These are phyloP conservation scores for Alligator mississippiensis DNA, from an alignment of 2,113 vertebrate species.

Conservation along the genomic window DNA sequence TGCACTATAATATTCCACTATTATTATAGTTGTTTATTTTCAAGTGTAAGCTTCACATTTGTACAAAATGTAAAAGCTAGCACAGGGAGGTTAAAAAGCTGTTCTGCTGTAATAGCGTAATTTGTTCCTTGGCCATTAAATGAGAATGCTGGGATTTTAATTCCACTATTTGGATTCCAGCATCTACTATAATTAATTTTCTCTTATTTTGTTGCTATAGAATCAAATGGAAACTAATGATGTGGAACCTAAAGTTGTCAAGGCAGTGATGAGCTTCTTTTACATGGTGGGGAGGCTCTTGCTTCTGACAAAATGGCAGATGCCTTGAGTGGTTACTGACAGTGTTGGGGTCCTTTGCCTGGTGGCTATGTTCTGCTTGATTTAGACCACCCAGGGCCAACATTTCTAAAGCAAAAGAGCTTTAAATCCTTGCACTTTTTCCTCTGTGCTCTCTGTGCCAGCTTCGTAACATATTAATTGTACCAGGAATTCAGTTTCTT, in stretches of 20 bases:
- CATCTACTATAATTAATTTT: constrained; percentile 85
- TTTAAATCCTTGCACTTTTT: constrained; percentile 59
- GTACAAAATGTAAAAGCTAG: constrained; percentile 43
- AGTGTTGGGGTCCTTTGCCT: constrained; percentile 72
- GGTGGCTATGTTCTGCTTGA: constrained; percentile 76
- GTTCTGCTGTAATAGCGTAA: constrained; percentile 74
- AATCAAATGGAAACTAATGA: constrained; percentile 87
- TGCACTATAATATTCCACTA: constrained; percentile 1
- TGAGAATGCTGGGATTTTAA: constrained; percentile 85
- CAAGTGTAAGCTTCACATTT: constrained; percentile 37
- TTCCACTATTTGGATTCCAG: constrained; percentile 87
- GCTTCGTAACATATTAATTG: constrained; percentile 42
- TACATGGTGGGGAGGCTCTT: constrained; percentile 77
- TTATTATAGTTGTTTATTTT: constrained; percentile 51
- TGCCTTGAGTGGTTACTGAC: constrained; percentile 76
- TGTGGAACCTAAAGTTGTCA: constrained; percentile 82
- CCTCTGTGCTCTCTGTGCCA: constrained; percentile 47
- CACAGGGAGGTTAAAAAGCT: constrained; percentile 49
- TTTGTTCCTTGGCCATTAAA: constrained; percentile 87
- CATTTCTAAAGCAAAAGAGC: constrained; percentile 63
- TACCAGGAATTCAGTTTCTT: constrained; percentile 40
- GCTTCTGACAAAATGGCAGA: constrained; percentile 85
- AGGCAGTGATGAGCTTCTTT: constrained; percentile 83
- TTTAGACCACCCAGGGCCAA: constrained; percentile 74
- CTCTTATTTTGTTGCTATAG: constrained; percentile 82